Evolutionary conservation across 1,140 invertebrate species (phyloP).

Genomic region (Calosoma granatense): DNA sequence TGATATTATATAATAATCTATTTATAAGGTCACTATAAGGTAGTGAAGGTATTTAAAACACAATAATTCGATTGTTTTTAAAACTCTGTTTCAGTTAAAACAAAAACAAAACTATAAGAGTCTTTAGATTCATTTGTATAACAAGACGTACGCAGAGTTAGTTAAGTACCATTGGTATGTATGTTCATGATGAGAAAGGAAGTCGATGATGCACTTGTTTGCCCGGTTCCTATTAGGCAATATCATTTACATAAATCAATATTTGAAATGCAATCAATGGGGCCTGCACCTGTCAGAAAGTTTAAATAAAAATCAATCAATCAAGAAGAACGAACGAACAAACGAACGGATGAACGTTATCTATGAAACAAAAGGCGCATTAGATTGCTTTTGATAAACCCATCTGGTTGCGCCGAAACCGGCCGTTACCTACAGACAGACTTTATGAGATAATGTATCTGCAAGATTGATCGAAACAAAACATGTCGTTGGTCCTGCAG

Average conservation of each 20-base stretch:
- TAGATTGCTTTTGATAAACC: conserved; percentile 1
- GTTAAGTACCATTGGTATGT: no score
- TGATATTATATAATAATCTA: no score
- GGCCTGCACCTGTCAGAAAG: not conserved
- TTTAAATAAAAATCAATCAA: conserved; percentile 9
- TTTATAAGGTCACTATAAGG: no score
- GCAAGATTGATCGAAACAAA: not conserved
- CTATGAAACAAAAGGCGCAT: not conserved
- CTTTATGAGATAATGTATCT: not conserved
- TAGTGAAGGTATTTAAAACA: no score
- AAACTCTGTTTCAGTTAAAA: no score
- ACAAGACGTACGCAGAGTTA: not conserved
- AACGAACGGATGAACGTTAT: not conserved
- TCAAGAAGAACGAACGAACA: no score
- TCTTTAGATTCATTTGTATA: no score
- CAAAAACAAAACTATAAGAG: no score
- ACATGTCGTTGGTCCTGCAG: not conserved
- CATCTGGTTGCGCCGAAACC: not conserved
- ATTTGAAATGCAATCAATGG: conserved; percentile 9
- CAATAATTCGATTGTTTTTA: no score
- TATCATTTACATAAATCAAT: conserved; percentile 7
- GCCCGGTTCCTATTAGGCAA: not conserved
- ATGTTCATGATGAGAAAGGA: not conserved
- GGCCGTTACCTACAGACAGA: not conserved
- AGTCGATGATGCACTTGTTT: not conserved